These are phyloP conservation scores for Asarcornis scutulata DNA, from an alignment of 2,113 vertebrate genomes.

Conservation along the genomic window DNA sequence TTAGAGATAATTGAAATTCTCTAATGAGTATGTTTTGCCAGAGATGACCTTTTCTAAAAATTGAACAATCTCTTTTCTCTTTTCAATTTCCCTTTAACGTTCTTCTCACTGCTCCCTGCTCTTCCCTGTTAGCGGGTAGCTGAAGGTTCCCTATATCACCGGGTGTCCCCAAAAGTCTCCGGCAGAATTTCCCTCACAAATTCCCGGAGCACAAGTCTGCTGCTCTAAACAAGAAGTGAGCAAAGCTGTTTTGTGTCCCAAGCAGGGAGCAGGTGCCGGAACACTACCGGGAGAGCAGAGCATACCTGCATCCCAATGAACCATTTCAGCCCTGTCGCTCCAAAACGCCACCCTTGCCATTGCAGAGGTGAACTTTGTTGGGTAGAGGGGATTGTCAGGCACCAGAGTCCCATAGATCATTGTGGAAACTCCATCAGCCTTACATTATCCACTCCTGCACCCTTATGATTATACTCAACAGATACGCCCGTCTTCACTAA, in stretches of 20 bases:
- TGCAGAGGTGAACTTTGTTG: neutral
- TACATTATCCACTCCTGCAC: neutral
- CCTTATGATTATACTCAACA: neutral
- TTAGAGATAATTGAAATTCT: slow-evolving; percentile 29
- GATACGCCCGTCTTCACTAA: neutral
- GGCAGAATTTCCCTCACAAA: neutral
- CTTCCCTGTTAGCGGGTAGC: neutral
- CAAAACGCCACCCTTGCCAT: neutral
- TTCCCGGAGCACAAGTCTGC: neutral
- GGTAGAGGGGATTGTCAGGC: neutral
- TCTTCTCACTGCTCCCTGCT: neutral
- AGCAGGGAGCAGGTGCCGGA: neutral
- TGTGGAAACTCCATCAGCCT: neutral
- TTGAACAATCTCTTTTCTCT: neutral
- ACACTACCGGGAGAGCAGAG: neutral
- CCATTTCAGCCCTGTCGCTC: neutral
- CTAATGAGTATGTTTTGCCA: neutral
- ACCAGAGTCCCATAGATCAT: neutral
- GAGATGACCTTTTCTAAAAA: neutral
- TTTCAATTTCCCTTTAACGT: neutral
- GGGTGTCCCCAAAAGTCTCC: neutral
- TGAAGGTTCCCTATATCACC: neutral
- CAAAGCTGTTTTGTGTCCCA: neutral
- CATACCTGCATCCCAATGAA: neutral
- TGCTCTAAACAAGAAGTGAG: neutral